These are phyloP conservation scores for Alcedo atthis DNA, from an alignment of 2,797 vertebrate species.

Conservation along the genomic window DNA sequence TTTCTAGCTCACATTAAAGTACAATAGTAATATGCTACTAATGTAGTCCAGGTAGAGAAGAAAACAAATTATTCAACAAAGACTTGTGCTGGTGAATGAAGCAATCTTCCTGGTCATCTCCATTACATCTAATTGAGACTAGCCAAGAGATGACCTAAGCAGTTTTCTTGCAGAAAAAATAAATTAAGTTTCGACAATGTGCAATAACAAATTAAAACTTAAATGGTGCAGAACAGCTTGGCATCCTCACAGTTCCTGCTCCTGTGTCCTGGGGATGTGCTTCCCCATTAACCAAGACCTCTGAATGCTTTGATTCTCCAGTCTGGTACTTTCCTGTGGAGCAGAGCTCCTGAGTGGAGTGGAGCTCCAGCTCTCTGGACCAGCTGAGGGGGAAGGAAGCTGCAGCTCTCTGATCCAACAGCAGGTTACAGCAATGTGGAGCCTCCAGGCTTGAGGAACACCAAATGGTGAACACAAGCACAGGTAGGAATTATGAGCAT, in stretches of 20 bases:
- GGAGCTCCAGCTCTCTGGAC: neutral
- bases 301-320: neutral
- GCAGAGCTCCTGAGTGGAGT: neutral
- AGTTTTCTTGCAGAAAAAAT: neutral
- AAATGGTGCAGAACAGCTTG: neutral
- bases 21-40: neutral
- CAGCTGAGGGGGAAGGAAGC: fast-evolving
- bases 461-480: neutral
- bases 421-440: neutral
- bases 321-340: neutral
- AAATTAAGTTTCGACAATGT: neutral
- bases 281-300: neutral
- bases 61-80: conserved; percentile 34
- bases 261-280: neutral
- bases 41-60: neutral
- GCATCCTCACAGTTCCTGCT: neutral
- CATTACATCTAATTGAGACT: neutral
- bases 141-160: conserved; percentile 2
- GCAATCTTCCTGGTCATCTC: neutral
- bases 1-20: conserved; percentile 15
- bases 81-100: neutral
- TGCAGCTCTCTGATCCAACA: neutral
- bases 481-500: neutral
- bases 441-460: neutral
- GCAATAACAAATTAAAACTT: neutral